A percentile compares a stretch with the other conserved stretches of the same genome.
Conservation (phyloP, 1,140 invertebrate species). For the Saccostrea echinata region DNA sequence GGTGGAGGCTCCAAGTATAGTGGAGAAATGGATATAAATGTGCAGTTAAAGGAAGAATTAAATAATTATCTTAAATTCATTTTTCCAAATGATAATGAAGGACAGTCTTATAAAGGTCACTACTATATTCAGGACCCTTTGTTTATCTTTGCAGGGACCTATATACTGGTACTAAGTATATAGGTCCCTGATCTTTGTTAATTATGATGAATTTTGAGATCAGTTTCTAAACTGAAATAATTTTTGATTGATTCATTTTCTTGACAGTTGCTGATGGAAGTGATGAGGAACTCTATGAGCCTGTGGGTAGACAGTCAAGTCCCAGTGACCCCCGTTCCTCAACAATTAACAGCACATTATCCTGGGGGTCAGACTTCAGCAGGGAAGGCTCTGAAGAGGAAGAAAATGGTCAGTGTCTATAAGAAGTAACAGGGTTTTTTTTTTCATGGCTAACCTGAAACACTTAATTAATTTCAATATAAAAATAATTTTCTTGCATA, state of each 20-base stretch:
- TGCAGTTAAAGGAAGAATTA: not conserved
- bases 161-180: too few species aligned
- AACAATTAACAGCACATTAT: not conserved
- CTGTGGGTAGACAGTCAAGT: not conserved
- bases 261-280: not conserved
- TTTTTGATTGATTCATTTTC: too few species aligned
- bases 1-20: too few species aligned
- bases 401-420: not conserved
- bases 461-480: too few species aligned
- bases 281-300: not conserved
- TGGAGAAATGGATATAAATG: not conserved
- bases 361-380: slow-evolving; percentile 20
- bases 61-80: not conserved
- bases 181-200: too few species aligned
- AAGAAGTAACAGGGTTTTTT: not conserved
- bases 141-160: too few species aligned
- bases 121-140: too few species aligned
- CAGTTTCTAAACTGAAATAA: too few species aligned
- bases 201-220: too few species aligned
- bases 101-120: too few species aligned
- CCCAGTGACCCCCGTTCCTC: not conserved
- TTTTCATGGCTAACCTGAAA: too few species aligned
- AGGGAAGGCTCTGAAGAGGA: not conserved
- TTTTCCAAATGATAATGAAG: not conserved
- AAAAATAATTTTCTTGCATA: too few species aligned